Conservation (phyloP, 2,113 vertebrate species). For the Ahaetulla prasina region DNA sequence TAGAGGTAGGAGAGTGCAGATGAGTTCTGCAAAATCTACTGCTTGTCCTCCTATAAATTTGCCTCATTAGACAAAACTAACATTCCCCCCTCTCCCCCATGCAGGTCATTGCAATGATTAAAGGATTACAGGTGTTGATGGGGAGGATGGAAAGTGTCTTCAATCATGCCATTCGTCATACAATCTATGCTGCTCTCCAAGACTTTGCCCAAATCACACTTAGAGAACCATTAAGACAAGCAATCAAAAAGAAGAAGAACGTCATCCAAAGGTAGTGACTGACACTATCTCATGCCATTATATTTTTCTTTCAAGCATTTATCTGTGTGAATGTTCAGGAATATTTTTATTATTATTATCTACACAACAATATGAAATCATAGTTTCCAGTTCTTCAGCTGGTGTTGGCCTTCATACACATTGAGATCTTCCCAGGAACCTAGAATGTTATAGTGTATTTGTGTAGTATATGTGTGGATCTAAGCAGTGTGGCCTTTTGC, state of each 20-base stretch:
- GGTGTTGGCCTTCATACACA: background rate
- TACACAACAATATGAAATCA: background rate
- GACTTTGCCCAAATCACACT: constrained; percentile 85
- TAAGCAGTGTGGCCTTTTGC: background rate
- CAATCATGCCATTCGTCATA: constrained; percentile 86
- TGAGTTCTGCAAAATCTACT: background rate
- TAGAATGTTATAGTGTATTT: background rate
- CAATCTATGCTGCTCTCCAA: constrained; percentile 84
- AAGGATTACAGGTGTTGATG: constrained; percentile 87
- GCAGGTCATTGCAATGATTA: constrained; percentile 89
- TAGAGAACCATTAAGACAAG: constrained; percentile 81
- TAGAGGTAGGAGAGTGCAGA: constrained; percentile 72
- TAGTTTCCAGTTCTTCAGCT: background rate
- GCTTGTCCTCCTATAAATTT: background rate
- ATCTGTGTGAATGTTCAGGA: background rate
- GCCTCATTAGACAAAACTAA: background rate
- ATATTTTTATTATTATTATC: background rate
- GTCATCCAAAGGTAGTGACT: constrained; percentile 80
- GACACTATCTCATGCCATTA: background rate
- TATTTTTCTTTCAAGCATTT: background rate
- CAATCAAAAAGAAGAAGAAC: constrained; percentile 88
- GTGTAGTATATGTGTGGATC: background rate
- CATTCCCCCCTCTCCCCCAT: background rate
- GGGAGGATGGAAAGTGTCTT: constrained; percentile 89
- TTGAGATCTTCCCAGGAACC: background rate